Evolutionary conservation across 2,888 invertebrate genomes (phyloP).

Genomic region (Patella depressa): DNA sequence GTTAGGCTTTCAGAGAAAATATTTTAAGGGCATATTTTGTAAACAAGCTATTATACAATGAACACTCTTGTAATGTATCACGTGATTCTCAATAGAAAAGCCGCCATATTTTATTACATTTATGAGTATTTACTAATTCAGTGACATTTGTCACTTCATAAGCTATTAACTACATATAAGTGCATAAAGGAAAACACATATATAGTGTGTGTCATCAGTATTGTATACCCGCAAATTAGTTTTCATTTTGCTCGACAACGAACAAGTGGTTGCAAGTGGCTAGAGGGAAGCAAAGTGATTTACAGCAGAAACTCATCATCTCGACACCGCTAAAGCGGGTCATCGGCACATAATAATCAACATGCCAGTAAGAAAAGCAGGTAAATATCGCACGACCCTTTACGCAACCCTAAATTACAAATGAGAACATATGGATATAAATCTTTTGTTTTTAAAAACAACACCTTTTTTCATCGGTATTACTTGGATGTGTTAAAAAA

Average conservation of each 20-base stretch:
- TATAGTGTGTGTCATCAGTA: no score
- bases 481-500: no score
- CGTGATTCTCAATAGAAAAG: neutral
- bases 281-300: no score
- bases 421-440: no score
- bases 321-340: slow-evolving; percentile 18
- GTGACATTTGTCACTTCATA: neutral
- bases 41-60: neutral
- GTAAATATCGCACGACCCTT: slow-evolving; percentile 31
- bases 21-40: neutral
- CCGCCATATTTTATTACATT: slow-evolving; percentile 13
- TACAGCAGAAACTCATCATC: slow-evolving; percentile 13
- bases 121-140: slow-evolving; percentile 7
- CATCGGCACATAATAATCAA: slow-evolving; percentile 33
- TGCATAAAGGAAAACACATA: no score
- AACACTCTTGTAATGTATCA: neutral
- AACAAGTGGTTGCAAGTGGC: no score
- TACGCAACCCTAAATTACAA: no score
- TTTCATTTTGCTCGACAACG: no score
- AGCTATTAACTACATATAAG: no score
- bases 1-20: neutral
- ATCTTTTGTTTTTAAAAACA: no score
- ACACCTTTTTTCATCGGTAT: no score
- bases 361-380: slow-evolving; percentile 67
- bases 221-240: no score